Conservation (phyloP, 23 tunicate genomes). For the Halocynthia aurantium region DNA sequence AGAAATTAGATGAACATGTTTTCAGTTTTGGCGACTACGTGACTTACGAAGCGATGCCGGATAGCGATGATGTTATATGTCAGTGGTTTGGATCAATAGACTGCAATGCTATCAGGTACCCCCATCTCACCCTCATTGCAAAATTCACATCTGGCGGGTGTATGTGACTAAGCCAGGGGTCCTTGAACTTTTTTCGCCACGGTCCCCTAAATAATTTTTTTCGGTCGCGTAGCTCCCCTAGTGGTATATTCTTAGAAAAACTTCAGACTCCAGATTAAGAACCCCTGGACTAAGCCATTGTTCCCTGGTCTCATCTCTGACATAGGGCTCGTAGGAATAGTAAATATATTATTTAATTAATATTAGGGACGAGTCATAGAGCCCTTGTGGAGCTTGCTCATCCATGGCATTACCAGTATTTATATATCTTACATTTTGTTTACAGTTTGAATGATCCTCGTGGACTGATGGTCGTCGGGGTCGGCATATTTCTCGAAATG, state of each 20-base stretch:
- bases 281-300: too few species aligned
- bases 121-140: too few species aligned
- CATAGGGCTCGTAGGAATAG: too few species aligned
- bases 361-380: not conserved
- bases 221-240: too few species aligned
- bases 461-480: slow-evolving; percentile 69
- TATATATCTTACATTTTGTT: not conserved
- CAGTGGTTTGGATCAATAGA: slow-evolving; percentile 87
- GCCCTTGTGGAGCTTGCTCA: not conserved
- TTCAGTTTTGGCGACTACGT: slow-evolving; percentile 91
- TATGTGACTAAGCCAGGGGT: too few species aligned
- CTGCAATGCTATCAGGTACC: slow-evolving; percentile 91
- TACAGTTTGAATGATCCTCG: slow-evolving; percentile 76
- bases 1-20: slow-evolving; percentile 68
- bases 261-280: too few species aligned
- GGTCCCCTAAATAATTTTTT: too few species aligned
- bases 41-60: slow-evolving; percentile 91
- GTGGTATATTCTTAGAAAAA: too few species aligned
- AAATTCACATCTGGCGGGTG: too few species aligned
- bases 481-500: slow-evolving; percentile 74
- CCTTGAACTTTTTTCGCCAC: too few species aligned
- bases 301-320: too few species aligned
- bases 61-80: slow-evolving; percentile 65
- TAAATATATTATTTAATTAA: too few species aligned
- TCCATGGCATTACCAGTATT: not conserved